Conservation (phyloP, 2,888 invertebrate species). For the Imbricaverruca yamaguchii region DNA sequence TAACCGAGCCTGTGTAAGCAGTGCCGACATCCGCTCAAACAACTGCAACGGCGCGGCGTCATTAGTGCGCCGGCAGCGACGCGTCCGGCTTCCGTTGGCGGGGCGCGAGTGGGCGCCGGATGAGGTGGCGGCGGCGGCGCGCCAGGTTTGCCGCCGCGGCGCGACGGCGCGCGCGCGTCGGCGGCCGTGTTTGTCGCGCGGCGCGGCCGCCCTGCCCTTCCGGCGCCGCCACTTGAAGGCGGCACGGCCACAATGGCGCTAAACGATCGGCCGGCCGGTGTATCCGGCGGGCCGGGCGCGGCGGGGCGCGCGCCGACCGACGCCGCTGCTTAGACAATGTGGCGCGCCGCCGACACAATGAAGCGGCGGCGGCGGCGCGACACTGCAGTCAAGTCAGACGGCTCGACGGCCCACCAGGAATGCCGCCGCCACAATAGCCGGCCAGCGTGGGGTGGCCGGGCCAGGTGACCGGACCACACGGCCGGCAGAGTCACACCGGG, state of each 20-base stretch:
- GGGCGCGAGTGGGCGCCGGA: background rate
- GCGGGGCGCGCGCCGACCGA: constrained; percentile 18
- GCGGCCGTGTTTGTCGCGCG: background rate
- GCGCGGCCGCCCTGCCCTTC: background rate
- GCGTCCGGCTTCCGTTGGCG: background rate
- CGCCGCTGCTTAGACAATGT: constrained; percentile 1
- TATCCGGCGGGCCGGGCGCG: background rate
- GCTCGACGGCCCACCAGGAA: background rate
- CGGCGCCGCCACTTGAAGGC: constrained; percentile 2
- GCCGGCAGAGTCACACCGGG: background rate
- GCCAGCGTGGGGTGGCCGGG: background rate
- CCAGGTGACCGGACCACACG: constrained; percentile 2
- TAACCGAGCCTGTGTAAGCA: background rate
- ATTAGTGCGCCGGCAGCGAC: background rate
- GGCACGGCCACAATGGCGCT: constrained; percentile 2
- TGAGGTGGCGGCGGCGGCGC: background rate
- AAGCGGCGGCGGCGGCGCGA: background rate
- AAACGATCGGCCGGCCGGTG: background rate
- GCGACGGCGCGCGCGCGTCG: too few relatives aligned
- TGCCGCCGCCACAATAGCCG: background rate
- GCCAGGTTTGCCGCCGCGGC: background rate
- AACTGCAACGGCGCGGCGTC: background rate
- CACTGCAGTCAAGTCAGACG: background rate
- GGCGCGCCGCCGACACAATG: constrained; percentile 7
- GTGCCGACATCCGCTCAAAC: background rate